Base-by-base conservation (phyloP, 1,140 invertebrate genomes). In the Scaptomyza hsui region DNA sequence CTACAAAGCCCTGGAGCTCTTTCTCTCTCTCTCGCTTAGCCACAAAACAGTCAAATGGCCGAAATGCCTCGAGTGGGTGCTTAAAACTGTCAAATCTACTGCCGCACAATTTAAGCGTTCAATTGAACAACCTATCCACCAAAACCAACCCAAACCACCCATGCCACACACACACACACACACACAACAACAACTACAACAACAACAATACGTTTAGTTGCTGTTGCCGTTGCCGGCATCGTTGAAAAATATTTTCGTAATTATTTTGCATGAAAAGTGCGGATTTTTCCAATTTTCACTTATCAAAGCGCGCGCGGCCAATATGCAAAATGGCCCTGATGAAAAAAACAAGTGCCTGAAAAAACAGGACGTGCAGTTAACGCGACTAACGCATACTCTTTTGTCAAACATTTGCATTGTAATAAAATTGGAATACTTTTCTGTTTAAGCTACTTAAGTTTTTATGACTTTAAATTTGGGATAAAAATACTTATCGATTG, bases 281-380 rank as follows among this genome's bases (percentile, higher is more conserved):
- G 82, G 76, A 85, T 88, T 88, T 86, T 88, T 88, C 82, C 82
- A 88, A 88, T 88, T 88, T 88, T 88, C 82, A 88, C 82, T 88
- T 88, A 88, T 88, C 82, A 88, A 89, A 88, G 82, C 82, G 67
- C 81, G 77, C 81, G 68, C 62, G 82, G 82, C 64, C 81, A 88
- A 86, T 81, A 88, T 86, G 81, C 80, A 85, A 76, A 85, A 85
- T 55, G 47, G 24, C 29, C 12, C 37, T 44, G 56, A 29, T 0
- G 52, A 63, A 60, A 44, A 12, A 47, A 41, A 24, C 48, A 19
- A 45, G 5, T 5, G 19, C 26, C 29, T 69, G 39, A 53, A 69
- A 60, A 48, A 59, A 48, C 1, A 35, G 41, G 44, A 48, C 1
- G 16, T 2, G 3, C n/a, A 15, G 0, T 18, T n/a, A n/a, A 5